Evolutionary conservation across 2,797 vertebrate species (phyloP), one percentile per base, ranked within the genome.

Genomic region (Gymnoscopelus microlampas): DNA sequence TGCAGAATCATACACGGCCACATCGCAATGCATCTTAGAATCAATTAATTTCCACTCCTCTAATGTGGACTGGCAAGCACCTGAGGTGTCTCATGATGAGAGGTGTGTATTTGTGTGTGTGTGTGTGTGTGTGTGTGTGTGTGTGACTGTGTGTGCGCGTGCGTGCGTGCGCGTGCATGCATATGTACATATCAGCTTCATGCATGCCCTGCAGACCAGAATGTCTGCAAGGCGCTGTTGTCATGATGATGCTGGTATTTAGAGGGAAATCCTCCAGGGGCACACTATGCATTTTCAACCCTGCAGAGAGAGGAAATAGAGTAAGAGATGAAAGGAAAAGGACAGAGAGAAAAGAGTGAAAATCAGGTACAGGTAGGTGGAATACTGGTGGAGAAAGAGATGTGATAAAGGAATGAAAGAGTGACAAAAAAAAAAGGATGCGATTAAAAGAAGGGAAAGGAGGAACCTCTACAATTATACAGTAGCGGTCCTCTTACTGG

Each of bases 231-330:
- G 78, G 75, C 71, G 68, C 71, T 9, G 8, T 51, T 68, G 73
- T 61, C 73, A 74, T 24, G 11, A 9, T 63, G 70, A 65, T 29
- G 72, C 54, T 84, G 81, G 39, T 69, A 78, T 82, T 84, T 82
- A 75, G 26, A 80, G 29, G 54, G 44, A 19, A 71, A 63, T 74
- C 71, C 76, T 75, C 14, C 32, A 76, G 68, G 73, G 76, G 71
- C 57, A 65, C 60, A 78, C 23, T 60, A 19, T 2, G 15, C 63
- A 53, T 53, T 53, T 26, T 60, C 60, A 59, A 51, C 70, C 47
- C 74, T 44, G 3, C 0, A 11, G 59, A 73, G 26, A 14, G n/a
- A 44, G 23, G 39, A 44, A 8, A 44, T 44, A 26, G 3, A n/a
- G 26, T 58, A n/a, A 35, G 15, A 61, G 61, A 55, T 58, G 26